Percentiles rank a stretch among this genome's conserved stretches.
Conservation (phyloP, 2,113 vertebrate species). For the Rattus rattus region DNA sequence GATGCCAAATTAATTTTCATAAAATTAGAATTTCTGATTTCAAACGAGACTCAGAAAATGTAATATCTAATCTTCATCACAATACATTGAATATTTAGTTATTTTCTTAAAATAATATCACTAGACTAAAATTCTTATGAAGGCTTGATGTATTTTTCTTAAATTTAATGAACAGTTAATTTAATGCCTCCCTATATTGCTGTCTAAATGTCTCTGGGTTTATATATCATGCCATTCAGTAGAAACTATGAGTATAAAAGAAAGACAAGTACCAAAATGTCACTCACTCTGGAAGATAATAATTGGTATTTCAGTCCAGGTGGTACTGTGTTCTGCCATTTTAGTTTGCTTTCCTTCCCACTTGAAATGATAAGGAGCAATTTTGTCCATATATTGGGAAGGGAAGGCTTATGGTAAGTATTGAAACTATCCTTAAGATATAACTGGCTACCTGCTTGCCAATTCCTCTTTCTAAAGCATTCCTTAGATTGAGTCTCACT, state of each 20-base stretch:
- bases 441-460: neutral
- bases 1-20: neutral
- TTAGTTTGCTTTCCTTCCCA: neutral
- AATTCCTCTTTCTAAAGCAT: neutral
- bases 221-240: neutral
- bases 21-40: neutral
- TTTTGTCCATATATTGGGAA: neutral
- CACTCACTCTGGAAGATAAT: neutral
- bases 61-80: neutral
- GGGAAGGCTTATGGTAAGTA: neutral
- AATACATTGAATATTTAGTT: neutral
- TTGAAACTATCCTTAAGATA: neutral
- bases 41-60: neutral
- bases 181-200: neutral
- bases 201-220: neutral
- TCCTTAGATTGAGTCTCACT: too few species aligned
- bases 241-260: neutral
- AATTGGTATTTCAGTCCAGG: neutral
- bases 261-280: neutral
- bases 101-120: neutral
- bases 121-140: neutral
- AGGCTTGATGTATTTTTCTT: neutral
- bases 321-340: neutral
- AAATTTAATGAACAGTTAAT: neutral
- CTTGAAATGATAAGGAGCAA: neutral